A percentile compares a stretch with the other conserved stretches of the same genome.
Evolutionary conservation across 2,888 invertebrate genomes (phyloP).

Genomic region (Poecilus cupreus): DNA sequence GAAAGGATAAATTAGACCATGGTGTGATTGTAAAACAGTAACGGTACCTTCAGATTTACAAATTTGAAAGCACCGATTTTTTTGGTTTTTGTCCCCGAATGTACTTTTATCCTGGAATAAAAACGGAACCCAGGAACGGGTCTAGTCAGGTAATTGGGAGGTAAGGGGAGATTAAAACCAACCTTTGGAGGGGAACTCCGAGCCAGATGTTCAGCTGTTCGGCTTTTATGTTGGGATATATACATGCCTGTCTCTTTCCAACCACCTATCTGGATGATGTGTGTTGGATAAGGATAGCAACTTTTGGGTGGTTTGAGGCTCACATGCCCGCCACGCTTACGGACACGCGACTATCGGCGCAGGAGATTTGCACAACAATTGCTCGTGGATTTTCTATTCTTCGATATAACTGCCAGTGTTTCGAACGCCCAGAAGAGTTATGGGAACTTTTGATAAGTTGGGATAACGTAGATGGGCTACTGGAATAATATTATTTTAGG

Average conservation of each 20-base stretch:
- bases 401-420: conserved; percentile 68
- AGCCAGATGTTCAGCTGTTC: conserved; percentile 68
- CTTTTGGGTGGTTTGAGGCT: conserved; percentile 70
- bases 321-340: conserved; percentile 70
- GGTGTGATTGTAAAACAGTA: background rate
- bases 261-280: conserved; percentile 55
- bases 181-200: conserved; percentile 45
- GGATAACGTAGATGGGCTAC: background rate
- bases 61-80: background rate
- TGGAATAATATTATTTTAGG: conserved; percentile 59
- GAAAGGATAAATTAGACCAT: background rate
- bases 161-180: conserved; percentile 18
- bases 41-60: background rate
- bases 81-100: conserved; percentile 15
- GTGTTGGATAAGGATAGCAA: conserved; percentile 67
- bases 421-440: conserved; percentile 60
- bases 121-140: conserved; percentile 43
- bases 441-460: background rate
- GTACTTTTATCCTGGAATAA: conserved; percentile 45
- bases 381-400: conserved; percentile 69
- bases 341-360: conserved; percentile 68
- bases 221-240: conserved; percentile 62
- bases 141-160: conserved; percentile 51
- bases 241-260: conserved; percentile 62
- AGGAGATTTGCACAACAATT: conserved; percentile 71